Conservation (phyloP, 2,888 invertebrate genomes). For the Lomographa bimaculata region DNA sequence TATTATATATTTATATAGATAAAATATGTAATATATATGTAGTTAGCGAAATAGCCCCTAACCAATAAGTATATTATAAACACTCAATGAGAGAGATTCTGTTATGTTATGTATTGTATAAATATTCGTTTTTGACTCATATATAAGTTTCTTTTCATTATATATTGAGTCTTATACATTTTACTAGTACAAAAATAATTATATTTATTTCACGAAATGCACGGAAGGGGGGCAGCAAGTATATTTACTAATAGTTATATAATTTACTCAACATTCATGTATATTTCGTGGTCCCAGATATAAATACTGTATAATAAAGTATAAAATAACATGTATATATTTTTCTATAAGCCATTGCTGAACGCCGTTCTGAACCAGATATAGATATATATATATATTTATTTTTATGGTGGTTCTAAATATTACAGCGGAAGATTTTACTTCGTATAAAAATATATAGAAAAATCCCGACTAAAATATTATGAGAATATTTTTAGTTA, state of each 20-base stretch:
- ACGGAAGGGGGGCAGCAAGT: slow-evolving; percentile 8
- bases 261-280: slow-evolving; percentile 33
- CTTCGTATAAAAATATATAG: no score
- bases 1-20: no score
- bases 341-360: slow-evolving; percentile 33
- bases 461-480: no score
- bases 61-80: no score
- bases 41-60: no score
- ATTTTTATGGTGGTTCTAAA: no score
- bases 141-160: no score
- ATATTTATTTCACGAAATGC: slow-evolving; percentile 18
- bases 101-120: slow-evolving; percentile 1
- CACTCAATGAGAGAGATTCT: slow-evolving; percentile 30
- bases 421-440: no score
- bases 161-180: slow-evolving; percentile 10
- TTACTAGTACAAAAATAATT: slow-evolving; percentile 4
- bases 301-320: slow-evolving; percentile 42
- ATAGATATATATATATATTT: neutral
- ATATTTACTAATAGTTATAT: slow-evolving; percentile 19
- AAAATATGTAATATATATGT: no score
- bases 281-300: slow-evolving; percentile 50
- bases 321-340: slow-evolving; percentile 3
- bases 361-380: slow-evolving; percentile 23
- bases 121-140: no score
- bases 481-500: no score